Conservation (phyloP, 2,113 vertebrate species). For the Hippocampus abdominalis region DNA sequence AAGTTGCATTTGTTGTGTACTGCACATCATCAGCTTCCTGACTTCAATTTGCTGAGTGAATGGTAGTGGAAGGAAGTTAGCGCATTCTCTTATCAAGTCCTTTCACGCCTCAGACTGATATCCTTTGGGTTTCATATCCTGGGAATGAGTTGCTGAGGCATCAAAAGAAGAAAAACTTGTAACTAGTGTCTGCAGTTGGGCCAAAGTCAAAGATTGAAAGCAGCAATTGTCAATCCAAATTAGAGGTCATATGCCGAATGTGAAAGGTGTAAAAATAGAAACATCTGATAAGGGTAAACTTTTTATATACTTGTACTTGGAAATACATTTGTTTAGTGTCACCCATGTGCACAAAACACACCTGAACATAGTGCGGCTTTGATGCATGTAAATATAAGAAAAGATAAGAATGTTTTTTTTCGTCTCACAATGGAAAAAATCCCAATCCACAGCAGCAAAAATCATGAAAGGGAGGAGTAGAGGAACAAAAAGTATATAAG, state of each 20-base stretch:
- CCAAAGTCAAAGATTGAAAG: conserved; percentile 20
- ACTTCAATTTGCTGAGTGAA: conserved; percentile 49
- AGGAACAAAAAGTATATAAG: too few relatives aligned
- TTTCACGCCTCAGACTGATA: conserved; percentile 15
- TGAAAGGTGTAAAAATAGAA: background rate
- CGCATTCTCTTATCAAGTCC: conserved; percentile 48
- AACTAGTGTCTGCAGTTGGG: background rate
- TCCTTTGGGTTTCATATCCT: conserved; percentile 1
- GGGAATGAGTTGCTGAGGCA: conserved; percentile 10
- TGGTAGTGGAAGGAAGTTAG: conserved; percentile 64
- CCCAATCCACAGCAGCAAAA: too few relatives aligned
- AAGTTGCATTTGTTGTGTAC: conserved; percentile 1
- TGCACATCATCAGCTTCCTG: conserved; percentile 10
- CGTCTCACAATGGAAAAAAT: too few relatives aligned
- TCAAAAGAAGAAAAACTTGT: conserved; percentile 12
- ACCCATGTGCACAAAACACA: too few relatives aligned
- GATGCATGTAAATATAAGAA: too few relatives aligned
- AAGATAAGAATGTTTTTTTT: too few relatives aligned
- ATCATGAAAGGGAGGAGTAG: too few relatives aligned
- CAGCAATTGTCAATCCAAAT: conserved; percentile 64
- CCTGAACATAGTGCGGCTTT: too few relatives aligned
- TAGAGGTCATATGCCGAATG: background rate
- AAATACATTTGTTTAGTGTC: too few relatives aligned
- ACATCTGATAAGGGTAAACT: background rate
- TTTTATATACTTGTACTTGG: too few relatives aligned